Evolutionary conservation across 2,113 vertebrate genomes (phyloP).

Genomic region (Neolamprologus ventralis): DNA sequence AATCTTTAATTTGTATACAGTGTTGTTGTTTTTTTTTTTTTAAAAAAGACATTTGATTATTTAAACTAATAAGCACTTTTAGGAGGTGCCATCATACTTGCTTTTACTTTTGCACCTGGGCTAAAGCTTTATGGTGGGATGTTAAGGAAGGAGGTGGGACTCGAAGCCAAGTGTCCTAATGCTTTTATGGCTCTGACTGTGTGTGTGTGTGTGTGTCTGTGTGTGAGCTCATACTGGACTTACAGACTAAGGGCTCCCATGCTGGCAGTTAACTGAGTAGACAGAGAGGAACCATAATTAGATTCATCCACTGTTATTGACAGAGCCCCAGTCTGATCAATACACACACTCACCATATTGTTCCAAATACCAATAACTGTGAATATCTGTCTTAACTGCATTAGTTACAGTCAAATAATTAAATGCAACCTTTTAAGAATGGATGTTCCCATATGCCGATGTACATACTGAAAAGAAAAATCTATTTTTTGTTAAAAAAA

Average conservation of each 20-base stretch:
- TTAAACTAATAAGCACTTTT: not conserved
- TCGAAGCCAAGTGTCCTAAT: slow-evolving; percentile 51
- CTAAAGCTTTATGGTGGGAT: slow-evolving; percentile 15
- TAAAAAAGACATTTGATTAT: not conserved
- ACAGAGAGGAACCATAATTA: slow-evolving; percentile 64
- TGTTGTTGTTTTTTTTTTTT: not conserved
- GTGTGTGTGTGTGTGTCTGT: not conserved
- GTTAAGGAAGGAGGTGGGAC: slow-evolving; percentile 44
- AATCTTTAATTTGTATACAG: not conserved
- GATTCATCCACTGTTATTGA: slow-evolving; percentile 69
- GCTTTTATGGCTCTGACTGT: slow-evolving; percentile 17
- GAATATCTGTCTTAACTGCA: slow-evolving; percentile 46
- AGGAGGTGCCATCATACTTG: not conserved
- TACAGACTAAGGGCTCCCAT: slow-evolving; percentile 56
- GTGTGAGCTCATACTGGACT: not conserved
- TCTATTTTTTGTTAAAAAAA: not conserved
- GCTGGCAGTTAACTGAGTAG: slow-evolving; percentile 63
- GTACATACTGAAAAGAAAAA: not conserved
- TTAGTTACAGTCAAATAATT: slow-evolving; percentile 65
- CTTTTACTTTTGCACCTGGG: not conserved
- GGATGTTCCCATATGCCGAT: not conserved
- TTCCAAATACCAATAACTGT: slow-evolving; percentile 60
- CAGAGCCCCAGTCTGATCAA: slow-evolving; percentile 50
- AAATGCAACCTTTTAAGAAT: slow-evolving; percentile 32
- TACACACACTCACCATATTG: slow-evolving; percentile 62